Evolutionary conservation across 2,888 invertebrate species (phyloP), one percentile per base, ranked within the genome.

Genomic region (Acheta domesticus): DNA sequence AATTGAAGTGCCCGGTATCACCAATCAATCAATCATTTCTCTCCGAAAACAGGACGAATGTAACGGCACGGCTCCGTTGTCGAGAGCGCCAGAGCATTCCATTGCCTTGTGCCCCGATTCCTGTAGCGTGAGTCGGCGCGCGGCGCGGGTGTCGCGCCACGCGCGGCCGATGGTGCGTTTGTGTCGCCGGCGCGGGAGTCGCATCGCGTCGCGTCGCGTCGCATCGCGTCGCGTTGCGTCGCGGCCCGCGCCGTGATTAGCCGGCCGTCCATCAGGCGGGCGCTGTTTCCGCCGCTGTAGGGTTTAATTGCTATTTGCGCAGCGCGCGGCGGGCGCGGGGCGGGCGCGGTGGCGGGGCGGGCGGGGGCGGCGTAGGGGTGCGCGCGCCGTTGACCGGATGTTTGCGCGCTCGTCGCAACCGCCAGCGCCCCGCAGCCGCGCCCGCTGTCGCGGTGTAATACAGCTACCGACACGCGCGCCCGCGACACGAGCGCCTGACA

Each of bases 221-320:
- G 62, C 5, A 4, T 16, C 62, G 62, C 14, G 16, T 62, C n/a
- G 16, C 62, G 62, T 62, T 16, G 62, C 62, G 16, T 14, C 62
- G n/a, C n/a, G n/a, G 62, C n/a, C 62, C 62, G 62, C 62, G n/a
- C 62, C 62, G 62, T 62, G 62, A 62, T 62, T 62, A 62, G 62
- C 62, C 62, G n/a, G 62, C 62, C 62, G 62, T 62, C 62, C 62
- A n/a, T 62, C n/a, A 14, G 62, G 62, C 62, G 16, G 62, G 62
- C 62, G 62, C 62, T 62, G 62, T 62, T 62, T 62, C 62, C 62
- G 62, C 62, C n/a, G 62, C 62, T 62, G 62, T 62, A 62, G 62
- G 62, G 62, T 62, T 62, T 62, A 62, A 62, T 62, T 62, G 62
- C 62, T 62, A 62, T 62, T 62, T 62, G 62, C 62, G 62, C n/a